phyloP scores from a whole-genome alignment of 2,888 invertebrate genomes.

The Corbicula japonica region DNA sequence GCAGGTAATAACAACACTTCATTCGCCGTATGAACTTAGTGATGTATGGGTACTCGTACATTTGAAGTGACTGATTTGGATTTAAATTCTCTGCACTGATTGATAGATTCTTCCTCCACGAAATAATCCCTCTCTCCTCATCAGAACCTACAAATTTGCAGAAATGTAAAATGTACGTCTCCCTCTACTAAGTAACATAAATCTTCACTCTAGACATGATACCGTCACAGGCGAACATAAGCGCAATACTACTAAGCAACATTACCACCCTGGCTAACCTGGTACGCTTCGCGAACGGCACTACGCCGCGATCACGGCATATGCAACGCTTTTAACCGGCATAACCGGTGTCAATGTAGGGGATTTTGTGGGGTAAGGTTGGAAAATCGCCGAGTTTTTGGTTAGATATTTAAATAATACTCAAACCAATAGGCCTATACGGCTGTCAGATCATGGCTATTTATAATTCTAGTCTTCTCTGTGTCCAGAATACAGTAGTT shows the following conservation, averaged over 20 bases:
- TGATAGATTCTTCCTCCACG: slow-evolving; percentile 66
- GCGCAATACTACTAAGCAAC: neutral
- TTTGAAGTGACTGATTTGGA: slow-evolving; percentile 6
- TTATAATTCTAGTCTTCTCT: no score
- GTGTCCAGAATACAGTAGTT: no score
- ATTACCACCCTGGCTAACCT: neutral
- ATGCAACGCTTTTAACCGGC: neutral
- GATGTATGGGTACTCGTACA: slow-evolving; percentile 69
- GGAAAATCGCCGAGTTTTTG: no score
- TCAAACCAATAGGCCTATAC: no score
- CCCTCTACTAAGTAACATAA: neutral
- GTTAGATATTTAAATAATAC: no score
- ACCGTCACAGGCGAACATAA: neutral
- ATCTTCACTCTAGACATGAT: neutral
- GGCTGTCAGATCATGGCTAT: no score
- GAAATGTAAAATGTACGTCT: neutral
- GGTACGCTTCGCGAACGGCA: neutral
- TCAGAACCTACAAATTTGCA: slow-evolving; percentile 66
- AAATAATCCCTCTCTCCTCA: slow-evolving; percentile 73
- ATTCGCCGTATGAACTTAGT: slow-evolving; percentile 60
- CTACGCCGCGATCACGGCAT: neutral
- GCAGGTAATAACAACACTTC: slow-evolving; percentile 69
- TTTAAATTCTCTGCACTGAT: slow-evolving; percentile 9
- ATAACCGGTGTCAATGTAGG: no score
- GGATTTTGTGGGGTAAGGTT: no score